phyloP scores from a whole-genome alignment of 2,797 vertebrate species.

The Pangasius djambal region DNA sequence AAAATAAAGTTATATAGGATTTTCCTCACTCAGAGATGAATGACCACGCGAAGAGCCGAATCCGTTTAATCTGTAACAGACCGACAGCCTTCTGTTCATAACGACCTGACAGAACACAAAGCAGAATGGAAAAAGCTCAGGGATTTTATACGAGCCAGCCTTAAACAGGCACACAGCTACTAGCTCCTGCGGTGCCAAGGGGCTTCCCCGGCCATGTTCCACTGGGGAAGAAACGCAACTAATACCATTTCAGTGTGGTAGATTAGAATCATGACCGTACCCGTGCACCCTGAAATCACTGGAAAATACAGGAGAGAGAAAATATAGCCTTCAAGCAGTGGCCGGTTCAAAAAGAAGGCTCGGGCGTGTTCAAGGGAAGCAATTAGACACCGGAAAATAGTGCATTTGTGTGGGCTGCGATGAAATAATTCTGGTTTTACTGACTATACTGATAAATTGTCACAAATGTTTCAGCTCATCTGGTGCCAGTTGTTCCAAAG shows the following conservation, averaged over 20 bases:
- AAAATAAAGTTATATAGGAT: slow-evolving; percentile 34
- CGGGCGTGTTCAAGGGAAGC: not conserved
- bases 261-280: not conserved
- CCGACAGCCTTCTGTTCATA: slow-evolving; percentile 11
- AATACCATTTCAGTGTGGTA: slow-evolving; percentile 10
- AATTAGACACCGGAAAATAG: not conserved
- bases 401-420: not conserved
- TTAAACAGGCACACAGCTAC: slow-evolving; percentile 6
- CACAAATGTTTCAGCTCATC: not conserved
- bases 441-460: not conserved
- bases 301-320: slow-evolving; percentile 17
- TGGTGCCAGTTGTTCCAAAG: not conserved
- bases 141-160: slow-evolving; percentile 35
- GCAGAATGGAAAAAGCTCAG: slow-evolving; percentile 35
- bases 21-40: not conserved
- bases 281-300: slow-evolving; percentile 13
- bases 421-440: not conserved
- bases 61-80: slow-evolving; percentile 40
- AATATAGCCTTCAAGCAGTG: not conserved
- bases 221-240: slow-evolving; percentile 20
- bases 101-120: slow-evolving; percentile 28
- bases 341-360: not conserved
- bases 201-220: slow-evolving; percentile 40
- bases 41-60: slow-evolving; percentile 1
- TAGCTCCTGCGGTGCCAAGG: slow-evolving; percentile 50